Evolutionary conservation across 2,113 vertebrate genomes (phyloP).

Genomic region (Macaca nemestrina): DNA sequence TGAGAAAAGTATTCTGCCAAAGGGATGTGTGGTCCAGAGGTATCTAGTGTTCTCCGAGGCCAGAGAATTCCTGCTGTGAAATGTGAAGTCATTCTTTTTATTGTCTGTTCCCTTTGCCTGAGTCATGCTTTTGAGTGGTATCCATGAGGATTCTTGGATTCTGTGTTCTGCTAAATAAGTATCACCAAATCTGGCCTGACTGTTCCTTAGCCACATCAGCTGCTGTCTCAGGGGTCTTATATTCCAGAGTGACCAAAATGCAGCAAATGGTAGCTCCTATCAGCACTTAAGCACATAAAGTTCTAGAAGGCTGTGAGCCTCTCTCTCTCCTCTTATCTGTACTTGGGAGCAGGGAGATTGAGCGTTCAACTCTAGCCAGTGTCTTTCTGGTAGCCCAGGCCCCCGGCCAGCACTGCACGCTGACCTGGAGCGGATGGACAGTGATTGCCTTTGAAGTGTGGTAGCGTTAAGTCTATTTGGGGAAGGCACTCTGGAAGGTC

Average conservation of each 20-base stretch:
- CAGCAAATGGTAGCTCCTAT: not conserved
- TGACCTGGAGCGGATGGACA: not conserved
- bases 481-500: not conserved
- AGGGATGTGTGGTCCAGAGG: not conserved
- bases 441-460: not conserved
- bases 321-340: not conserved
- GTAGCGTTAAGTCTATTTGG: not conserved
- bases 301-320: not conserved
- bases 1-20: not conserved
- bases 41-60: not conserved
- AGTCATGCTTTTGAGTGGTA: not conserved
- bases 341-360: not conserved
- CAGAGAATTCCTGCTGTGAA: slow-evolving; percentile 28
- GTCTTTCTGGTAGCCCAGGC: not conserved
- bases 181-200: not conserved
- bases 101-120: not conserved
- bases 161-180: not conserved
- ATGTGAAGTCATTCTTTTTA: not conserved
- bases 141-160: not conserved
- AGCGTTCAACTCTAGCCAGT: not conserved
- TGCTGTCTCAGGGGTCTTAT: not conserved
- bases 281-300: not conserved
- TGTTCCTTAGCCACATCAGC: not conserved
- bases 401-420: not conserved
- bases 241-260: not conserved